Evolutionary conservation across 2,113 vertebrate species (phyloP).

Genomic region (Sinocyclocheilus grahami): DNA sequence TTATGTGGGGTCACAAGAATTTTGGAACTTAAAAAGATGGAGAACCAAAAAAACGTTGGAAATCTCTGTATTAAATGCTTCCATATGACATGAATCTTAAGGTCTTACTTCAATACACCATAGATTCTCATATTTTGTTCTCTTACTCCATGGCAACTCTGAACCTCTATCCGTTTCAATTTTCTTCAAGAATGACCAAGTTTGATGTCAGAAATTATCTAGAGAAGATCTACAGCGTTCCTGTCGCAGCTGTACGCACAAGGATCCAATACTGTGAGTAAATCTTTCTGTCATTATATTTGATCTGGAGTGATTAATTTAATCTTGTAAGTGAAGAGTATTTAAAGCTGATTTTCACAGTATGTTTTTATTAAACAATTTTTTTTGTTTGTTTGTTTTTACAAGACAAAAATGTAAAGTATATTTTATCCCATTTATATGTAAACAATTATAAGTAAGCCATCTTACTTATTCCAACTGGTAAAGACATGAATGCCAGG

Average conservation of each 20-base stretch:
- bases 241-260: conserved; percentile 86
- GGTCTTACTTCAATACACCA: neutral
- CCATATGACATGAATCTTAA: conserved; percentile 28
- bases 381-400: too few species aligned
- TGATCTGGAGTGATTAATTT: too few species aligned
- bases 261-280: conserved; percentile 91
- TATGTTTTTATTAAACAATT: too few species aligned
- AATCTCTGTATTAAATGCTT: conserved; percentile 27
- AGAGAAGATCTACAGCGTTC: conserved; percentile 88
- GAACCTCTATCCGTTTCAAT: neutral
- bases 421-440: too few species aligned
- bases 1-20: neutral
- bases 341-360: too few species aligned
- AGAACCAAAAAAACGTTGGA: neutral
- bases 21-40: neutral
- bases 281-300: neutral
- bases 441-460: too few species aligned
- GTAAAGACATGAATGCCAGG: too few species aligned
- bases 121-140: conserved; percentile 32
- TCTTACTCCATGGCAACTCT: conserved; percentile 32
- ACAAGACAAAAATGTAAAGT: too few species aligned
- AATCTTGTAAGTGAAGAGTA: too few species aligned
- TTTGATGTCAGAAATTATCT: conserved; percentile 90
- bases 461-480: too few species aligned
- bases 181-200: conserved; percentile 88